phyloP scores from a whole-genome alignment of 2,797 vertebrate genomes.

The Alexandromys oeconomus region DNA sequence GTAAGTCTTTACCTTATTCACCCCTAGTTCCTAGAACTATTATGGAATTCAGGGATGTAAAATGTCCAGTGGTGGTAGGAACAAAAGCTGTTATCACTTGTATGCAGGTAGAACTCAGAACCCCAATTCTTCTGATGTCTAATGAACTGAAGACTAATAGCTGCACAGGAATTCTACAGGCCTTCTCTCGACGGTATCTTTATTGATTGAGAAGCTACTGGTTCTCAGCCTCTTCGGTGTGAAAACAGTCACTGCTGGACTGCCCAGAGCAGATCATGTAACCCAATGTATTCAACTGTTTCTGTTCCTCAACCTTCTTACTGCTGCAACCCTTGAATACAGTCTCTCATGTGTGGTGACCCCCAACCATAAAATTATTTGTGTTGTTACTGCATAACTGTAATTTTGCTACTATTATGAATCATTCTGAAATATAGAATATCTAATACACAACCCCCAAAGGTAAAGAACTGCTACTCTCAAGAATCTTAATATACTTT shows the following conservation, averaged over 20 bases:
- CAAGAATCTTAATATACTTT: background rate
- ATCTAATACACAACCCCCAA: background rate
- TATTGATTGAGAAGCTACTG: background rate
- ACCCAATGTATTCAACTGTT: background rate
- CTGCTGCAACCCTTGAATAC: background rate
- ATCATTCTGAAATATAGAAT: background rate
- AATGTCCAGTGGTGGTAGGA: slow-evolving; percentile 18
- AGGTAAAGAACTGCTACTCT: background rate
- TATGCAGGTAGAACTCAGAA: background rate
- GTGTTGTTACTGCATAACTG: background rate
- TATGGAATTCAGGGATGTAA: slow-evolving; percentile 55
- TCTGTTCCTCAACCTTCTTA: background rate
- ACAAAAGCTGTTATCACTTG: background rate
- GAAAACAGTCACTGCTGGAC: background rate
- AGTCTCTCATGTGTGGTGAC: background rate
- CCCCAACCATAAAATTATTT: background rate
- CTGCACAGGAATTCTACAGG: background rate
- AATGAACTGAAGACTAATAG: background rate
- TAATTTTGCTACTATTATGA: background rate
- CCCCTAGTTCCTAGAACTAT: slow-evolving; percentile 38
- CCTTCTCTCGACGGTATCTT: background rate
- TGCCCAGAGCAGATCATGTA: background rate
- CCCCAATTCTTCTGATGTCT: background rate
- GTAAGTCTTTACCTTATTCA: slow-evolving; percentile 45
- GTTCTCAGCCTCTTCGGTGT: background rate